Evolutionary conservation across 2,888 invertebrate genomes (phyloP).

Genomic region (Zele albiditarsus): DNA sequence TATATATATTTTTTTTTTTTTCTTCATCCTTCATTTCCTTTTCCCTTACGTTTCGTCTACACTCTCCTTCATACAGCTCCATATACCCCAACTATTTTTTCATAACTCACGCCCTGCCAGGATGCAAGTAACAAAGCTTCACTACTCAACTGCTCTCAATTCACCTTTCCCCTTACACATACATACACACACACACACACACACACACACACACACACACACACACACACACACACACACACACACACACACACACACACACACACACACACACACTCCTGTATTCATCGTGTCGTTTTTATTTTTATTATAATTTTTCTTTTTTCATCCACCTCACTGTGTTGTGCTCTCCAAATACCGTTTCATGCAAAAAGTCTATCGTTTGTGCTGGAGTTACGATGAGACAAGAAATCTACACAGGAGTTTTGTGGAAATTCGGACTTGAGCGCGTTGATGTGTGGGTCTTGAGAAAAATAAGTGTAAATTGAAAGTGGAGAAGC

Average conservation of each 20-base stretch:
- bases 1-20: slow-evolving; percentile 12
- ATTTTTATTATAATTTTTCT: slow-evolving; percentile 29
- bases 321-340: slow-evolving; percentile 29
- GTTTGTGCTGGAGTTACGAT: background rate
- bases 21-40: slow-evolving; percentile 22
- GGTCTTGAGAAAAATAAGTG: background rate
- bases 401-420: slow-evolving; percentile 17
- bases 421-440: slow-evolving; percentile 35
- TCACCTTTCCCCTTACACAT: slow-evolving; percentile 35
- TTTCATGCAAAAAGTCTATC: slow-evolving; percentile 35
- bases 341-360: slow-evolving; percentile 11
- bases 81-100: slow-evolving; percentile 30
- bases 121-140: slow-evolving; percentile 23
- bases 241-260: background rate
- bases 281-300: slow-evolving; percentile 6
- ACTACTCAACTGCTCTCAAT: slow-evolving; percentile 28
- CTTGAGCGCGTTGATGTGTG: slow-evolving; percentile 26
- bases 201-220: background rate
- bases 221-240: no score
- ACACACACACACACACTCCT: background rate
- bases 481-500: slow-evolving; percentile 22
- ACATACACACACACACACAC: no score
- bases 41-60: slow-evolving; percentile 21
- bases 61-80: slow-evolving; percentile 17
- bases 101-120: slow-evolving; percentile 15